Evolutionary conservation across 2,797 vertebrate genomes (phyloP).

Genomic region (Oreochromis grahami): DNA sequence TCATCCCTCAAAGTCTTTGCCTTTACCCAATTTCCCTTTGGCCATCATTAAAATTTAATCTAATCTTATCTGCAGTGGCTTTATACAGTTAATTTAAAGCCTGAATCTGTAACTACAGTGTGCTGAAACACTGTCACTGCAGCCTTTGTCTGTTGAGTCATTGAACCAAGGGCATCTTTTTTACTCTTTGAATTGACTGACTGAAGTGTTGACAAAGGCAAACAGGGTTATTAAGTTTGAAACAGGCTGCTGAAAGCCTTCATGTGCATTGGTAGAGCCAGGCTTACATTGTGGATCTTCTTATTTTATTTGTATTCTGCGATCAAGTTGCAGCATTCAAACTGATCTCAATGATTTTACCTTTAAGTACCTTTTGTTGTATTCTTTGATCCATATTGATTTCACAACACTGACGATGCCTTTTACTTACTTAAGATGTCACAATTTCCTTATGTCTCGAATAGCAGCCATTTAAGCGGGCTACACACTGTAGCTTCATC

Average conservation of each 20-base stretch:
- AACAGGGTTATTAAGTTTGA: not conserved
- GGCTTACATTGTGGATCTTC: not conserved
- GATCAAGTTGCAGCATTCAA: not conserved
- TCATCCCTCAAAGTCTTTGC: constrained; percentile 20
- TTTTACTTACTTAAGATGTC: not conserved
- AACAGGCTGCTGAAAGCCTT: not conserved
- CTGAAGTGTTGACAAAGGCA: constrained; percentile 11
- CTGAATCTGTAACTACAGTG: constrained; percentile 14
- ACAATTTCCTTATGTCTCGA: not conserved
- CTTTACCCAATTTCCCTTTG: constrained; percentile 17
- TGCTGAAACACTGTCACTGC: not conserved
- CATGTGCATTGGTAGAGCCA: not conserved
- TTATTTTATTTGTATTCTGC: not conserved
- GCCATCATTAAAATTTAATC: constrained; percentile 37
- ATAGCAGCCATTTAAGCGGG: not conserved
- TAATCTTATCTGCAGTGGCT: constrained; percentile 40
- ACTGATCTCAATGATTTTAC: not conserved
- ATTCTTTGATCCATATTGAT: not conserved
- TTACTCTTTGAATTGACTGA: not conserved
- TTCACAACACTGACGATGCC: not conserved
- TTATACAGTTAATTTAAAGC: constrained; percentile 24
- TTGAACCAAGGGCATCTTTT: constrained; percentile 7
- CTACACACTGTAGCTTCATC: not conserved
- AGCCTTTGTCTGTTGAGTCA: constrained; percentile 7
- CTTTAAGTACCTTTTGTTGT: not conserved